These are phyloP conservation scores for Lophura swinhoii DNA, from an alignment of 2,797 vertebrate genomes.

Conservation along the genomic window DNA sequence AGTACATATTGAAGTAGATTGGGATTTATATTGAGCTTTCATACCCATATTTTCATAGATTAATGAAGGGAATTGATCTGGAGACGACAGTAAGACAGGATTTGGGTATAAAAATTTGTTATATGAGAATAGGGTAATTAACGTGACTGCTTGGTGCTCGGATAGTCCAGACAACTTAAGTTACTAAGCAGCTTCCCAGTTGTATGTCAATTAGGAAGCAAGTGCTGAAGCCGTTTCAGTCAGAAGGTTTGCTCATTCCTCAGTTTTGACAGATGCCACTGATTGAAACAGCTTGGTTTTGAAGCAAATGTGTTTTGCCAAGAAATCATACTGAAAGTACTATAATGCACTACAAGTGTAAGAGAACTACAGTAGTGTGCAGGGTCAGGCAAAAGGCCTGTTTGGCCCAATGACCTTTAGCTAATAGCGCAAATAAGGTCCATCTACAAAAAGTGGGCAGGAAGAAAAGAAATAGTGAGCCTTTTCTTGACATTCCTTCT, in stretches of 20 bases:
- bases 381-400: neutral
- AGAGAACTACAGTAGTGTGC: neutral
- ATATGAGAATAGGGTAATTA: neutral
- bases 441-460: neutral
- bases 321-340: neutral
- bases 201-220: neutral
- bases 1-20: neutral
- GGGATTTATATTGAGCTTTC: neutral
- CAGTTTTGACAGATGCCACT: neutral
- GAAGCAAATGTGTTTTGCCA: neutral
- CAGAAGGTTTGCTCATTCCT: neutral
- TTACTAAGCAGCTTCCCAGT: neutral
- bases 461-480: neutral
- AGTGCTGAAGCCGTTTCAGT: neutral
- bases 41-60: neutral
- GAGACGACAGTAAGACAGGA: neutral
- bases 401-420: neutral
- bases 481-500: neutral
- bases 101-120: neutral
- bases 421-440: neutral
- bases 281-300: neutral
- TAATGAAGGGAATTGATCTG: neutral
- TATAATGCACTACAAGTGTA: neutral
- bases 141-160: neutral
- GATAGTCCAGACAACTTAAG: neutral